A percentile compares a stretch with the other conserved stretches of the same genome.
Conservation (phyloP, 2,113 vertebrate genomes). For the Melanotaenia duboulayi region DNA sequence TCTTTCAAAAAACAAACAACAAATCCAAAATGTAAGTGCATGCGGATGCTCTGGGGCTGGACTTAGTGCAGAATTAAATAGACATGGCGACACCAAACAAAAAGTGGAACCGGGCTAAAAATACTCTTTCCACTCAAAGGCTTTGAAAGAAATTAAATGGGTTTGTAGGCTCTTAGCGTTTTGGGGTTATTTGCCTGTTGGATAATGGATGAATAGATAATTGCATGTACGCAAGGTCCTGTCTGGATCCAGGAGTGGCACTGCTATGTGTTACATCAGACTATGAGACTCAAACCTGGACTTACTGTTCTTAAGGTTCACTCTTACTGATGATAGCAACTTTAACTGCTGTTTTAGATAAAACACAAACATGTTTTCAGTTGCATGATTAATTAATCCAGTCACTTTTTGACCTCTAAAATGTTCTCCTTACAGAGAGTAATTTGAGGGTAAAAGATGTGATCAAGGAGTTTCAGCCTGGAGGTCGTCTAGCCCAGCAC, state of each 20-base stretch:
- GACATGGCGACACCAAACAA: conserved; percentile 35
- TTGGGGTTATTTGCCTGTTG: conserved; percentile 7
- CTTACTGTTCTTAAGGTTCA: conserved; percentile 15
- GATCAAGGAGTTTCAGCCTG: conserved; percentile 84
- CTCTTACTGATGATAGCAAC: neutral
- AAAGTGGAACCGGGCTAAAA: conserved; percentile 50
- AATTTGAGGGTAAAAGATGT: conserved; percentile 88
- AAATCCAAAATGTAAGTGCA: neutral
- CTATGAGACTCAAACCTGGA: neutral
- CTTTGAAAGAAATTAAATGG: conserved; percentile 64
- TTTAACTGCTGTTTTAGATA: conserved; percentile 6
- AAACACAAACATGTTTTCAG: neutral
- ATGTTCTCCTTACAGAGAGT: conserved; percentile 80
- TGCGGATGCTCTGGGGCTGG: neutral
- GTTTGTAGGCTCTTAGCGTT: conserved; percentile 56
- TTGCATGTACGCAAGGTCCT: conserved; percentile 31
- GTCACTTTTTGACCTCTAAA: neutral
- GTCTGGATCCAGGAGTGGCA: conserved; percentile 23
- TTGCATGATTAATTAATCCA: neutral
- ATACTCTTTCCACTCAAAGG: conserved; percentile 54
- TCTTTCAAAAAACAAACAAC: conserved; percentile 15
- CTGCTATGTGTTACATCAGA: conserved; percentile 7
- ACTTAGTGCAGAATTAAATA: conserved; percentile 32
- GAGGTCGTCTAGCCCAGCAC: conserved; percentile 80
- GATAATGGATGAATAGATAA: conserved; percentile 65